A percentile compares a stretch with the other conserved stretches of the same genome.
These are phyloP conservation scores for Geodia barretti DNA, from an alignment of 37 sponge, comb jelly and placozoan species.

Conservation along the genomic window DNA sequence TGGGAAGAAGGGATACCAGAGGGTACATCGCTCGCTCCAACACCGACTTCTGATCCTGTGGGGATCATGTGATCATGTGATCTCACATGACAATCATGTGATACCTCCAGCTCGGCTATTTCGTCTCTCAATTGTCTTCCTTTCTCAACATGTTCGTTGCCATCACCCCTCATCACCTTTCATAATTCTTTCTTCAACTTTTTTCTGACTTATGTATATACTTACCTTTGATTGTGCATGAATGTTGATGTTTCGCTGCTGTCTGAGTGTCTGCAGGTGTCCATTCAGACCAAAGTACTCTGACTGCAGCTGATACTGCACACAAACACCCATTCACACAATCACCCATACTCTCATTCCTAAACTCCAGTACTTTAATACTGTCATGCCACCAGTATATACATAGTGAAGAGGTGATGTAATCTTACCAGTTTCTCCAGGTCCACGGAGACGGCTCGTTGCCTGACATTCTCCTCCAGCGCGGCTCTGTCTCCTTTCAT, in stretches of 20 bases:
- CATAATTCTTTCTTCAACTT: not conserved
- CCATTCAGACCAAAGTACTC: conserved; percentile 1
- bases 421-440: conserved; percentile 40
- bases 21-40: conserved; percentile 13
- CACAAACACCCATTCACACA: not conserved
- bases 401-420: too few relatives aligned
- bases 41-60: conserved; percentile 4
- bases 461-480: conserved; percentile 38
- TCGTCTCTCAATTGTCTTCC: not conserved
- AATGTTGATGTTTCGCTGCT: conserved; percentile 30
- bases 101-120: not conserved
- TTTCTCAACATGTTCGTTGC: not conserved
- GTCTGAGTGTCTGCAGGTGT: conserved; percentile 5
- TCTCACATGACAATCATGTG: not conserved
- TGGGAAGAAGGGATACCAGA: conserved; percentile 22
- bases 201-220: not conserved
- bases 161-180: conserved; percentile 5
- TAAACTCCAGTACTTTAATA: too few relatives aligned
- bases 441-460: conserved; percentile 24
- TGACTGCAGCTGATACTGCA: conserved; percentile 10
- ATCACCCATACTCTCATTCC: not conserved
- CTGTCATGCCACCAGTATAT: too few relatives aligned
- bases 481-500: conserved; percentile 20
- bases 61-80: not conserved
- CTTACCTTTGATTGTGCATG: not conserved